Percentiles rank a stretch among this genome's conserved stretches.
phyloP scores from a whole-genome alignment of 2,797 vertebrate species.

The Propithecus deckenii region DNA sequence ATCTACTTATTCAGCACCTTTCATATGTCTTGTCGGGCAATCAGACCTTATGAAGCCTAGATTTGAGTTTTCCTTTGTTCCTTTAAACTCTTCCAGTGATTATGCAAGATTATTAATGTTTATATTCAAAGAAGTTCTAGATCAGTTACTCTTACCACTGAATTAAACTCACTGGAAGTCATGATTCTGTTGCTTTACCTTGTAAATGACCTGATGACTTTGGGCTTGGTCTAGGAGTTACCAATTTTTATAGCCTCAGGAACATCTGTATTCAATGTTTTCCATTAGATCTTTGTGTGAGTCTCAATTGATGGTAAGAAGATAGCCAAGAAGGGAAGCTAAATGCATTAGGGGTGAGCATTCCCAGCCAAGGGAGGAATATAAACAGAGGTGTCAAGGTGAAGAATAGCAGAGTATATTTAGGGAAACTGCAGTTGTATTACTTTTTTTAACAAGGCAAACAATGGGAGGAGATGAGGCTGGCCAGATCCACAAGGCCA shows the following conservation, averaged over 20 bases:
- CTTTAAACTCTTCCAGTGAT: neutral
- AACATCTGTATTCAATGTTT: neutral
- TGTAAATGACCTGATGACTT: neutral
- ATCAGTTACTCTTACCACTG: neutral
- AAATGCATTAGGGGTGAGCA: neutral
- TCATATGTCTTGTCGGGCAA: neutral
- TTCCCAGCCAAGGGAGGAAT: neutral
- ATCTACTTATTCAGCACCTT: conserved; percentile 4
- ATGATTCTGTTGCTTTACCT: neutral
- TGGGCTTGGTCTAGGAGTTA: neutral
- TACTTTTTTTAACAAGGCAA: neutral
- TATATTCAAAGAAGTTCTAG: neutral
- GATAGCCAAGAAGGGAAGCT: neutral
- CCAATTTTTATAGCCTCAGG: neutral
- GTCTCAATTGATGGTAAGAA: neutral
- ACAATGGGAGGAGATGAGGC: neutral
- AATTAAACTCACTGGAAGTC: neutral
- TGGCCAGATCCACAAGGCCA: neutral
- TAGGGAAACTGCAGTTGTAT: neutral
- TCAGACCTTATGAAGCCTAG: neutral
- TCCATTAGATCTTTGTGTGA: neutral
- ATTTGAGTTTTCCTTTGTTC: neutral
- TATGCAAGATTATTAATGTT: neutral
- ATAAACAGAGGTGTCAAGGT: neutral
- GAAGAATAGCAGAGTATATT: neutral